Evolutionary conservation across 2,797 vertebrate species (phyloP).

Genomic region (Thalassophryne amazonica): DNA sequence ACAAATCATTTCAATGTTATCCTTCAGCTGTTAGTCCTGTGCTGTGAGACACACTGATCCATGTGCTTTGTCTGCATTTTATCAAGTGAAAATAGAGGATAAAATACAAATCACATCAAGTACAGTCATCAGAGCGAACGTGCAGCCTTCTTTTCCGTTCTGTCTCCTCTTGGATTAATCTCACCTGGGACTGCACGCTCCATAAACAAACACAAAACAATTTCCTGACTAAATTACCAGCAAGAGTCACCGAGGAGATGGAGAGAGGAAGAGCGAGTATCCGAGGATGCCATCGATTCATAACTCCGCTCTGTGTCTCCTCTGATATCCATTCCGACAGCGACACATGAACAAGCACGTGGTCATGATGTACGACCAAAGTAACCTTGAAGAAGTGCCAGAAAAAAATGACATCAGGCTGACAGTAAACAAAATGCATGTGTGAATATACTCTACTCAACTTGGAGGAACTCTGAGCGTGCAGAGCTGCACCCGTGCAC

Average conservation of each 20-base stretch:
- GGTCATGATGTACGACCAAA: not conserved
- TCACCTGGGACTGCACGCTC: slow-evolving; percentile 60
- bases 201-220: slow-evolving; percentile 70
- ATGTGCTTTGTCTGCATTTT: slow-evolving; percentile 18
- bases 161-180: slow-evolving; percentile 53
- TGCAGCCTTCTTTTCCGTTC: slow-evolving; percentile 36
- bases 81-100: slow-evolving; percentile 20
- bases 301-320: slow-evolving; percentile 4
- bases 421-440: too few relatives aligned
- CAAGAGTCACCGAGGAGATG: slow-evolving; percentile 35
- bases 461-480: too few relatives aligned
- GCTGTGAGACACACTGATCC: slow-evolving; percentile 31
- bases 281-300: slow-evolving; percentile 30
- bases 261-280: slow-evolving; percentile 10
- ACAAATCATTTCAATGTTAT: slow-evolving; percentile 37
- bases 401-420: too few relatives aligned
- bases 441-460: too few relatives aligned
- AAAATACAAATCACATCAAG: slow-evolving; percentile 8
- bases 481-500: too few relatives aligned
- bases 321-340: slow-evolving; percentile 15
- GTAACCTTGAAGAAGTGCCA: slow-evolving; percentile 40
- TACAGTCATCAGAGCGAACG: slow-evolving; percentile 7
- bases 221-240: slow-evolving; percentile 62
- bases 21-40: not conserved
- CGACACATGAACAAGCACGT: slow-evolving; percentile 3